Evolutionary conservation across 2,888 invertebrate species (phyloP), one percentile per base, ranked within the genome.

Genomic region (Leptarthrus brevirostris): DNA sequence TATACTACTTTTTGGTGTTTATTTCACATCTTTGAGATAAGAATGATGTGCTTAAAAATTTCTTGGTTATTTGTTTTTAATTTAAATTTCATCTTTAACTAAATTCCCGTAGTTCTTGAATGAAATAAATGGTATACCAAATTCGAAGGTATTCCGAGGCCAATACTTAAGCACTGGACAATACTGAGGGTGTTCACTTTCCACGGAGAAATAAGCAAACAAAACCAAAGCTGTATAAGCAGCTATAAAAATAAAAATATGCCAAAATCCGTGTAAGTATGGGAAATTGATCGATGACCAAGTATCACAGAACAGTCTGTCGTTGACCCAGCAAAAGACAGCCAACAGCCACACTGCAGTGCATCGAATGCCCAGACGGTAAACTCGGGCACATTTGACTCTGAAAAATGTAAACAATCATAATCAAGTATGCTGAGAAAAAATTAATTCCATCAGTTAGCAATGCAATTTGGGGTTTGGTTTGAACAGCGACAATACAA

Each of bases 221-320:
- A 94, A 87, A 4, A 94, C 93, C 16, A 92, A 87, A 12, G 90
- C 90, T 3, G 92, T 91, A 79, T 93, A 94, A 34, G 91, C 89
- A 0, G 93, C 90, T 64, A 94, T 91, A 80, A 92, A 93, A 78
- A 93, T 93, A 70, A 93, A 89, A 12, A 94, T 86, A 82, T 94
- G 94, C 94, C 94, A 94, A 16, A 93, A 87, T 10, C 92, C 93
- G 82, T 94, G 94, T 80, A 94, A 87, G 84, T 94, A 94, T 0
- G 93, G 93, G 79, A 94, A 93, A 84, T 92, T 90, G 10, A 93
- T 88, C 12, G 89, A 88, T 1, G 91, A 88, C 93, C 93, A 93
- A 16, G 91, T 89, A 79, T 93, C 92, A 82, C 94, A 94, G 82
- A 93, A 91, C 80, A 93, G 84, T 5, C 92, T 87, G 84, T 93